These are phyloP conservation scores for Hepsetus odoe DNA, from an alignment of 2,113 vertebrate species.

Conservation along the genomic window DNA sequence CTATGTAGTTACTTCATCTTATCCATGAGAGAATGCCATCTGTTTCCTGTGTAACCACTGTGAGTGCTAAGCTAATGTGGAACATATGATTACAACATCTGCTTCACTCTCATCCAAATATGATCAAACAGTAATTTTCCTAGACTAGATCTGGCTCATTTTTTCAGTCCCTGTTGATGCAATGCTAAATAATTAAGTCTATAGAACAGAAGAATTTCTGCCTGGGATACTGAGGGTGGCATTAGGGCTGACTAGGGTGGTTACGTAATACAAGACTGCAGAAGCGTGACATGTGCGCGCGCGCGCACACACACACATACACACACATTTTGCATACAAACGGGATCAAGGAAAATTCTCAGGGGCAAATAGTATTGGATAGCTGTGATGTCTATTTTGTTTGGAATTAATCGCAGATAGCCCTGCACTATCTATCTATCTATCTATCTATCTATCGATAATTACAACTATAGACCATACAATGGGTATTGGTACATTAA, in stretches of 20 bases:
- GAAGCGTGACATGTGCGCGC: conserved; percentile 40
- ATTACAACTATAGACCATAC: background rate
- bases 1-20: background rate
- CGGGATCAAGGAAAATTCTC: background rate
- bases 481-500: background rate
- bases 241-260: background rate
- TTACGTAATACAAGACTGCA: conserved; percentile 44
- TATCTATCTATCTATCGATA: no score
- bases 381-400: background rate
- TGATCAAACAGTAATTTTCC: background rate
- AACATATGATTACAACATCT: background rate
- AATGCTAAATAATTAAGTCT: background rate
- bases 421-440: background rate
- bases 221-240: conserved; percentile 11
- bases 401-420: conserved; percentile 8
- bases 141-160: background rate
- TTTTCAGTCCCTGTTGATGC: background rate
- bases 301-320: conserved; percentile 7
- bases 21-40: background rate
- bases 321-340: background rate
- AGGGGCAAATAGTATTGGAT: background rate
- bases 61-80: background rate
- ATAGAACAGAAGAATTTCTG: background rate
- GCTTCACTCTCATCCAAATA: conserved; percentile 4
- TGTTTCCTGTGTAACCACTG: background rate